Percentiles rank a stretch among this genome's conserved stretches.
Evolutionary conservation across 2,113 vertebrate genomes (phyloP).

Genomic region (Pollimyrus isidori): DNA sequence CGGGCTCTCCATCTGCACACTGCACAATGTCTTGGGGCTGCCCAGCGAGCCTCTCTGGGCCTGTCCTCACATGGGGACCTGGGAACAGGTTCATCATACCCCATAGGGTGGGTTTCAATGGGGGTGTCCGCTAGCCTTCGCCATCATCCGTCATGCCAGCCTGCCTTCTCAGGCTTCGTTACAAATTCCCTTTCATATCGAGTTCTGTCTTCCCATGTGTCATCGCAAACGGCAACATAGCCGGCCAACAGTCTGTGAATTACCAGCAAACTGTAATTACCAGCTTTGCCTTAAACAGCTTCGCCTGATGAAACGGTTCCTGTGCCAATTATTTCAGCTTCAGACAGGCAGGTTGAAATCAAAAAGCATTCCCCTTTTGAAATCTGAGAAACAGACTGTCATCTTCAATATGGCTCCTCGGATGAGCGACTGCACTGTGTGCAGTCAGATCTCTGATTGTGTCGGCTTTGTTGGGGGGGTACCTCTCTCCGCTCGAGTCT

Average conservation of each 20-base stretch:
- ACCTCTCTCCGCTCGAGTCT: constrained; percentile 11
- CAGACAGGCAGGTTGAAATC: constrained; percentile 13
- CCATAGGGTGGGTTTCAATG: neutral
- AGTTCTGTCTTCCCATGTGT: neutral
- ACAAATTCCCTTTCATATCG: neutral
- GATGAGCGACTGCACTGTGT: constrained; percentile 11
- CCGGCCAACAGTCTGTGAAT: neutral
- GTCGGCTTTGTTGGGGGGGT: constrained; percentile 21
- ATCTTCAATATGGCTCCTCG: constrained; percentile 21
- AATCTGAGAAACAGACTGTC: constrained; percentile 25
- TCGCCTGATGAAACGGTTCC: constrained; percentile 17
- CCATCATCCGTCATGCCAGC: neutral
- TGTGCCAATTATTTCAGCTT: constrained; percentile 20
- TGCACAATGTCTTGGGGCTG: neutral
- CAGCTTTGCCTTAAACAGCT: constrained; percentile 10
- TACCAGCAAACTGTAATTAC: constrained; percentile 12
- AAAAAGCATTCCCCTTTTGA: constrained; percentile 22
- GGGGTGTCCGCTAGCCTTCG: neutral
- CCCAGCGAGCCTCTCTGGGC: neutral
- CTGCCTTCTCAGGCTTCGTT: neutral
- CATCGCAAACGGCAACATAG: neutral
- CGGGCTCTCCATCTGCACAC: neutral
- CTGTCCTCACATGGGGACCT: neutral
- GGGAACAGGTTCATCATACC: neutral
- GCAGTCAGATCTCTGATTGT: neutral